Conservation (phyloP, 2,797 vertebrate species). For the Myotis myotis region DNA sequence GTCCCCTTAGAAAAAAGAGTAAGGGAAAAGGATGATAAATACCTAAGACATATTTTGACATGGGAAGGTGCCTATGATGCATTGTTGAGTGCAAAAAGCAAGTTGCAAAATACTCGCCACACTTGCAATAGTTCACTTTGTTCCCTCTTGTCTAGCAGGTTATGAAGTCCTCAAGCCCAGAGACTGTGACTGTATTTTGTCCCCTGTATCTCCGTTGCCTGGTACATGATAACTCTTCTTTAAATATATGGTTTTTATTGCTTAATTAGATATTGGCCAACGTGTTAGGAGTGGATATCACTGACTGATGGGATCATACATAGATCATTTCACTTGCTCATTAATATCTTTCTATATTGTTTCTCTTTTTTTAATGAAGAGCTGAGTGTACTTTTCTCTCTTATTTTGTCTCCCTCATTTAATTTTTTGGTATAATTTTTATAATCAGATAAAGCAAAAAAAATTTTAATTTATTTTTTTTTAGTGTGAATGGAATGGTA, state of each 20-base stretch:
- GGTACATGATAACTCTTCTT: not conserved
- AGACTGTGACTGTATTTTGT: not conserved
- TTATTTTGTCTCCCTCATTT: not conserved
- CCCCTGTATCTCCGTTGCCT: not conserved
- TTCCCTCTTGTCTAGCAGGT: not conserved
- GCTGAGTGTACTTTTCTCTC: not conserved
- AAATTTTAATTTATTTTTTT: not conserved
- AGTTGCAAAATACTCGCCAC: not conserved
- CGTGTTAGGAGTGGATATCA: not conserved
- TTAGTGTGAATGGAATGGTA: not conserved
- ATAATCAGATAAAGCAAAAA: constrained; percentile 8
- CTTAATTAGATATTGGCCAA: not conserved
- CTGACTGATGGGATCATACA: not conserved
- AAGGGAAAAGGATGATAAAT: not conserved
- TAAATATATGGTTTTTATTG: not conserved
- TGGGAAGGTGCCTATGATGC: not conserved
- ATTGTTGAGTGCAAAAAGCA: not conserved
- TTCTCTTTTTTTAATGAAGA: not conserved
- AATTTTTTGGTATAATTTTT: not conserved
- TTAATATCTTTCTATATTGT: not conserved
- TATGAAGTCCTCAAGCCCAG: not conserved
- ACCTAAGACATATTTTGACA: not conserved
- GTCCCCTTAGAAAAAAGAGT: not conserved
- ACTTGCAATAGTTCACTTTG: not conserved
- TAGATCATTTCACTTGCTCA: not conserved